Base-by-base conservation (phyloP, 2,797 vertebrate genomes). In the Discoglossus pictus region DNA sequence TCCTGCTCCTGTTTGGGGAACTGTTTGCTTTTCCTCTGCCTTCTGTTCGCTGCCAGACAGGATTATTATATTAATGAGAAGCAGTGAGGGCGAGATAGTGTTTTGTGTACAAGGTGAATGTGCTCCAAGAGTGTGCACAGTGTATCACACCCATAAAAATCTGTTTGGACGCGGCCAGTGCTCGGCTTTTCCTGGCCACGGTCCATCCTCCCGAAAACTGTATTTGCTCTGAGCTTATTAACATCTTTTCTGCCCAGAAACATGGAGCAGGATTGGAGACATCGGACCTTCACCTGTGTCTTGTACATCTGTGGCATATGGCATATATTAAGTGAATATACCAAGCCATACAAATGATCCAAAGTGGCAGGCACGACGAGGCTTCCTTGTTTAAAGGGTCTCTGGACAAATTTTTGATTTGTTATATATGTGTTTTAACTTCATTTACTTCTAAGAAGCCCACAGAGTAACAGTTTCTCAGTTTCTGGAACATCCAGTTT, bases 1-100 rank as follows among this genome's bases (percentile, higher is more conserved):
- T 27, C 4, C 24, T 34, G 62, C 40, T 46, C n/a, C 50, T 34
- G 62, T 31, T 53, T 38, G 31, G 21, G 24, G n/a, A n/a, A 23
- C 40, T 60, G 40, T 62, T 59, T 59, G 55, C 38, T 59, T 59
- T 59, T 18, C 55, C 35, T 27, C 8, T 21, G 20, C 44, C 47
- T 25, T 34, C 12, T 39, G 40, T 65, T 47, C 15, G 52, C 42
- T 66, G 43, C 53, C 65, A 67, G 43, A 2, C 36, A 7, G 65
- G 62, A 65, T 67, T 59, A 59, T 16, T 31, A 50, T 59, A 51
- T 42, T 59, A 51, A 51, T 67, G 65, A 58, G 43, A 24, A 47
- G 64, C 44, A 6, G 65, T 15, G 16, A 35, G 16, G 39, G 51
- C 34, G 11, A 20, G 23, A 31, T 27, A 25, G 18, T 23, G 3